Evolutionary conservation across 2,113 vertebrate genomes (phyloP).

Genomic region (Psittacus erithacus): DNA sequence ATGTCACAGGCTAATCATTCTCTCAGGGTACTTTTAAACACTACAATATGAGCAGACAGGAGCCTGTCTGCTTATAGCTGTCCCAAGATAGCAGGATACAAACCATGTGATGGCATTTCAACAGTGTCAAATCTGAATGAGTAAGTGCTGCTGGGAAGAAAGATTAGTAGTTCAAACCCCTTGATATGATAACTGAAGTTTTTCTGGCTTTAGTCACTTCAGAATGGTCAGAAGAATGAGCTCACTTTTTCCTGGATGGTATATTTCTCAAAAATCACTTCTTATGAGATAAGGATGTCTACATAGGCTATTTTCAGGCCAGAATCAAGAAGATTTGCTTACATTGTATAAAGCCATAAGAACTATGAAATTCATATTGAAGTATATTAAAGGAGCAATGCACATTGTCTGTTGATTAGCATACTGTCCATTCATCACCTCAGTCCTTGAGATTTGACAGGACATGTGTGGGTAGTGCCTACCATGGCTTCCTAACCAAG

Average conservation of each 20-base stretch:
- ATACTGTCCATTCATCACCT: not conserved
- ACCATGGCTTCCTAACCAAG: not conserved
- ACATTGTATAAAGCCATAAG: not conserved
- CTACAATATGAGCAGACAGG: not conserved
- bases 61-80: not conserved
- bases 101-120: not conserved
- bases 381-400: not conserved
- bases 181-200: not conserved
- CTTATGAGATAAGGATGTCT: not conserved
- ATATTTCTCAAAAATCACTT: not conserved
- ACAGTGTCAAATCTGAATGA: not conserved
- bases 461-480: not conserved
- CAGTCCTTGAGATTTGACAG: accelerated
- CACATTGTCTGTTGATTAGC: not conserved
- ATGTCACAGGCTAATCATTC: not conserved
- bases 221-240: not conserved
- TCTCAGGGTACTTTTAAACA: not conserved
- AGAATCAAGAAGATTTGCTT: not conserved
- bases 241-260: not conserved
- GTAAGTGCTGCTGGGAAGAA: not conserved
- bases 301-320: not conserved
- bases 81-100: not conserved
- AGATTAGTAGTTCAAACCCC: not conserved
- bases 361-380: not conserved
- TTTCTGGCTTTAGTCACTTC: not conserved